Conservation (phyloP, 2,797 vertebrate species). For the Eurystomus glaucurus region DNA sequence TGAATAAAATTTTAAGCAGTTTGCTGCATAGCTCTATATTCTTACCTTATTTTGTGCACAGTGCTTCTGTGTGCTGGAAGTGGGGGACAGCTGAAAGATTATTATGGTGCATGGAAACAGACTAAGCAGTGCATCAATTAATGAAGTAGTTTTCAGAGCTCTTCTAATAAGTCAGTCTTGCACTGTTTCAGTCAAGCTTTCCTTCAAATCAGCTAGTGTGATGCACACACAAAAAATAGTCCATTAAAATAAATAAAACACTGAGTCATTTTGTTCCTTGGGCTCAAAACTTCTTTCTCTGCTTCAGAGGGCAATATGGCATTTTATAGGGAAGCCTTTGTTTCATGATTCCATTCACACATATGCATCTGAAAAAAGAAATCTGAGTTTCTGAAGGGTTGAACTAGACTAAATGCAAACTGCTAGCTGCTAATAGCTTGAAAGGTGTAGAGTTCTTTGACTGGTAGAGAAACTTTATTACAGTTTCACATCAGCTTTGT, state of each 20-base stretch:
- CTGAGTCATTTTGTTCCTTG: not conserved
- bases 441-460: not conserved
- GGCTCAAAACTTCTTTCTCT: not conserved
- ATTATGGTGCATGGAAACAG: not conserved
- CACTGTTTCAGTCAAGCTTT: not conserved
- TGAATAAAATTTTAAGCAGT: constrained; percentile 15
- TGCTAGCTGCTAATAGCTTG: not conserved
- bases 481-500: not conserved
- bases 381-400: not conserved
- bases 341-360: not conserved
- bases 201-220: not conserved
- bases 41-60: accelerated
- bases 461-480: not conserved
- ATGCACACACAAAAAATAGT: not conserved
- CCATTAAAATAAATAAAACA: not conserved
- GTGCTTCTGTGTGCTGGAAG: not conserved
- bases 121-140: not conserved
- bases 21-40: not conserved
- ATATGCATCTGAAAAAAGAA: not conserved
- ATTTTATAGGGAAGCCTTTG: not conserved
- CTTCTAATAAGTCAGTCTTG: not conserved
- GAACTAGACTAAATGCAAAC: not conserved
- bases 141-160: not conserved
- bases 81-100: not conserved
- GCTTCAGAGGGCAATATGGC: not conserved